Base-by-base conservation (phyloP, 2,888 invertebrate genomes). In the Mythimna albipuncta region DNA sequence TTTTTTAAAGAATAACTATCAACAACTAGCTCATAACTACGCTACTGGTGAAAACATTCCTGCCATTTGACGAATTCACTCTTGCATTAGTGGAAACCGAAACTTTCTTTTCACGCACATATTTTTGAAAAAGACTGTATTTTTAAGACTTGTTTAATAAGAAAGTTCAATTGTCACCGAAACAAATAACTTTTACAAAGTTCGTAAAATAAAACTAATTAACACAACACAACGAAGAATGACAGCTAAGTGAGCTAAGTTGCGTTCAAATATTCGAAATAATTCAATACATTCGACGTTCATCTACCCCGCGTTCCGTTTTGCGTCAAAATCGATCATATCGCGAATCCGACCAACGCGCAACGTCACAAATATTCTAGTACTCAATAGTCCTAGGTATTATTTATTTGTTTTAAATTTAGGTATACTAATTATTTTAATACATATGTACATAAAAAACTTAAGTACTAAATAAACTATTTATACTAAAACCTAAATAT, bases 41-140 rank as follows among this genome's bases (percentile, higher is more conserved):
- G 73, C 83, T 85, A 76, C 77, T 77, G 83, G 64, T 73, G 68
- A 68, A 73, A 72, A 64, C 44, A 61, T 74, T 62, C 62, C 65
- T 61, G 72, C 64, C 73, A 75, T 86, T 79, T 61, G 41, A 44
- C 26, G 19, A 58, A 69, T 66, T 59, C 70, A 73, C 41, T 68
- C 35, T 13, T 64, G 26, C 10, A n/a, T 7, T 59, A 44, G 26
- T 32, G 16, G 58, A 10, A 26, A 54, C 61, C 38, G 0, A 11
- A n/a, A 47, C 16, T 19, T 47, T 58, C 19, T 81, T 52, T 38
- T 50, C n/a, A 32, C 16, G 11, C 38, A 44, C 16, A 59, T 54
- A 50, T 26, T 79, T 11, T 61, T 11, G 13, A 26, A 41, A 61
- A 32, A n/a, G 16, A 61, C 4, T 38, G 2, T 54, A n/a, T 6